Conservation (phyloP, 2,888 invertebrate genomes). For the Tetheella fluctuosa region DNA sequence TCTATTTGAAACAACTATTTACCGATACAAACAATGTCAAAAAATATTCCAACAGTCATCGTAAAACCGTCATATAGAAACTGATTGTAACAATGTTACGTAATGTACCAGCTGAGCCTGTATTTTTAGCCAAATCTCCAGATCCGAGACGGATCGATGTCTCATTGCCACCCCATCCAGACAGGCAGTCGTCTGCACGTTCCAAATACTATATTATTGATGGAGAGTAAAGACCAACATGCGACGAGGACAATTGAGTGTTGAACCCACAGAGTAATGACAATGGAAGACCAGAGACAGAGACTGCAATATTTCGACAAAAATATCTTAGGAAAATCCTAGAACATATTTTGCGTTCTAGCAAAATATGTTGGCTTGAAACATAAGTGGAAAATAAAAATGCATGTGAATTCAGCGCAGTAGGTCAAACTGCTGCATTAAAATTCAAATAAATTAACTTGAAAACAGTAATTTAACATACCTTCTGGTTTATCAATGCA, state of each 20-base stretch:
- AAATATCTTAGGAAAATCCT: not conserved
- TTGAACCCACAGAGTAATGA: not conserved
- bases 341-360: too few species aligned
- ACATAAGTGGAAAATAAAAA: not conserved
- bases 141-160: not conserved
- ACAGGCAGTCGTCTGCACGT: constrained; percentile 9
- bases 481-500: not conserved
- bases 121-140: not conserved
- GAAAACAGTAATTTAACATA: not conserved
- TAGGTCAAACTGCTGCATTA: not conserved
- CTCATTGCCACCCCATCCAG: constrained; percentile 2
- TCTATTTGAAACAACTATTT: not conserved
- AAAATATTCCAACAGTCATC: too few species aligned
- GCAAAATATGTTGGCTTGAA: not conserved
- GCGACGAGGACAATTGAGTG: not conserved
- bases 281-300: not conserved
- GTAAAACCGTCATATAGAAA: not conserved
- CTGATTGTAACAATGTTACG: not conserved
- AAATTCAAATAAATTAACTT: not conserved
- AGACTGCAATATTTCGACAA: not conserved
- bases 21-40: not conserved
- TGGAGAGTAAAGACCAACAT: not conserved
- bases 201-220: constrained; percentile 1
- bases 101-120: not conserved
- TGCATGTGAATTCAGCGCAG: not conserved